Evolutionary conservation across 2,797 vertebrate species (phyloP).

Genomic region (Diplodus puntazzo): DNA sequence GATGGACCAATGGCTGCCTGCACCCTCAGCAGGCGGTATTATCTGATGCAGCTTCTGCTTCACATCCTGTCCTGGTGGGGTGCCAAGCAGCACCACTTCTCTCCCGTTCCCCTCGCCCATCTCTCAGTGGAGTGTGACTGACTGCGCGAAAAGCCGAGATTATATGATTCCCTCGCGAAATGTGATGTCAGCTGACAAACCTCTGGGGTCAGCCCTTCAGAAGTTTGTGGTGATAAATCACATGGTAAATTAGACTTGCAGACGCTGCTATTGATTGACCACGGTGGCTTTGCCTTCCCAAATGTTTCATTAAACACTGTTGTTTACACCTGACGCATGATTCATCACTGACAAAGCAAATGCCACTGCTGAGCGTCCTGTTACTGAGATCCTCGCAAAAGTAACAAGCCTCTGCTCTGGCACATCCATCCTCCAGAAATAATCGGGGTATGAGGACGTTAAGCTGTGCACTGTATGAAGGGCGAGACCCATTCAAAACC

Average conservation of each 20-base stretch:
- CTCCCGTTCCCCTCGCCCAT: not conserved
- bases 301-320: conserved; percentile 64
- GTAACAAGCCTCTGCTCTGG: not conserved
- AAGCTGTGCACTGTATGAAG: conserved; percentile 20
- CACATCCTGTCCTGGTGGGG: conserved; percentile 73
- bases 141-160: conserved; percentile 44
- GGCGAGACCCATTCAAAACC: conserved; percentile 37
- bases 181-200: conserved; percentile 40
- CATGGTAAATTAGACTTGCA: conserved; percentile 42
- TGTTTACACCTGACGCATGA: conserved; percentile 61
- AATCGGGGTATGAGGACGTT: conserved; percentile 21
- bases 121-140: conserved; percentile 46
- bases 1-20: conserved; percentile 76
- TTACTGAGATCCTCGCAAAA: conserved; percentile 14
- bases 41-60: conserved; percentile 75
- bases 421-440: conserved; percentile 20
- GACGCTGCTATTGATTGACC: conserved; percentile 59
- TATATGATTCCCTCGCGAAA: conserved; percentile 28
- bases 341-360: conserved; percentile 73
- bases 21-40: conserved; percentile 73
- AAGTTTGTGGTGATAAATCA: conserved; percentile 64
- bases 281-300: conserved; percentile 21
- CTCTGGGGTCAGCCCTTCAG: conserved; percentile 16
- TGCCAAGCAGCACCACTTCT: conserved; percentile 56
- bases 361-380: conserved; percentile 39